A percentile compares a stretch with the other conserved stretches of the same genome.
These are phyloP conservation scores for Benitochromis conjunctus DNA, from an alignment of 2,113 vertebrate species.

Conservation along the genomic window DNA sequence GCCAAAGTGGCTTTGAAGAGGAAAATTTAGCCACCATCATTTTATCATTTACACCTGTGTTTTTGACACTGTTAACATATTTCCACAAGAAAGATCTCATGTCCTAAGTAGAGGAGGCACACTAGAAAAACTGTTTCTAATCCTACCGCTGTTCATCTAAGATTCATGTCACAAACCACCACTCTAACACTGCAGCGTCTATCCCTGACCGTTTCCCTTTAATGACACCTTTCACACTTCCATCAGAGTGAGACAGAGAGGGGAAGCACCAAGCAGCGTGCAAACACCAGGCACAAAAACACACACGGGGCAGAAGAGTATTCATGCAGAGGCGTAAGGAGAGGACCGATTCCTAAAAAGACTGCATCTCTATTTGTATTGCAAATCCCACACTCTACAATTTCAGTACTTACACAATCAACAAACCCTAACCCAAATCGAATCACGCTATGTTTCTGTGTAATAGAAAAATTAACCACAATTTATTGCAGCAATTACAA, in stretches of 20 bases:
- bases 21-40: background rate
- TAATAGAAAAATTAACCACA: constrained; percentile 33
- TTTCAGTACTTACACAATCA: background rate
- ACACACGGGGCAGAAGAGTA: background rate
- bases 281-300: background rate
- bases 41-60: background rate
- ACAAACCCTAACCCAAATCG: background rate
- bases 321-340: background rate
- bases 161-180: background rate
- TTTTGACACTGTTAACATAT: background rate
- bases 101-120: background rate
- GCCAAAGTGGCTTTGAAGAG: background rate
- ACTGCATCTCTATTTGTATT: background rate
- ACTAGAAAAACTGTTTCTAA: background rate
- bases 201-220: background rate
- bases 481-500: constrained; percentile 46
- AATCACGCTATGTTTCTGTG: constrained; percentile 23
- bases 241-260: background rate
- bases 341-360: background rate
- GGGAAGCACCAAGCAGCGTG: background rate
- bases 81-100: background rate
- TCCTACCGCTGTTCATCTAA: background rate
- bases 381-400: background rate
- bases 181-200: background rate
- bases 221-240: background rate